These are phyloP conservation scores for Ormyrus thymus DNA, from an alignment of 2,888 invertebrate genomes.

Conservation along the genomic window DNA sequence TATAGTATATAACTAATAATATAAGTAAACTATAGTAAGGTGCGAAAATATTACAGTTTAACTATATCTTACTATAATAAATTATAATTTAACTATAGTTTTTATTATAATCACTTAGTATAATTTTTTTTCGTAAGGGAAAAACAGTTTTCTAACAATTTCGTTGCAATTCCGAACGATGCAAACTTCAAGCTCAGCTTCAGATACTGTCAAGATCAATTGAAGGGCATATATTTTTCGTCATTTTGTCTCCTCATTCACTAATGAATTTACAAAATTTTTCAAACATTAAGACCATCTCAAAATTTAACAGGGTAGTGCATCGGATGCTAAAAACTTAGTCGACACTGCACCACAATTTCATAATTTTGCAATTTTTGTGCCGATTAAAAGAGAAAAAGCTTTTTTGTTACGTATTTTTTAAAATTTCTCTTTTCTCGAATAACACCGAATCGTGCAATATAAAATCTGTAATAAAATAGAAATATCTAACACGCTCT, in stretches of 20 bases:
- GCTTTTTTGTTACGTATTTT: constrained; percentile 34
- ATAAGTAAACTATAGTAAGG: no score
- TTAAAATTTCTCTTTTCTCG: constrained; percentile 50
- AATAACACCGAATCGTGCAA: constrained; percentile 62
- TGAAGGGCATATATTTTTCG: not conserved
- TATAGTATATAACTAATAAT: no score
- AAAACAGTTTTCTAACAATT: no score
- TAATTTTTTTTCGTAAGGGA: no score
- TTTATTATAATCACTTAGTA: no score
- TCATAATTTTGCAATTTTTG: constrained; percentile 21
- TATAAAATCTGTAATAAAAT: constrained; percentile 69
- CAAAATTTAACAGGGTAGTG: constrained; percentile 26
- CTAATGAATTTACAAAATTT: not conserved
- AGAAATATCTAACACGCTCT: constrained; percentile 65
- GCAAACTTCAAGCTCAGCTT: no score
- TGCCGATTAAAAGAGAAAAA: constrained; percentile 31
- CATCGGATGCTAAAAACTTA: constrained; percentile 29
- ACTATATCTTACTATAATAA: no score
- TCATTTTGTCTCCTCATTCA: not conserved
- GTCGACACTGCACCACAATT: constrained; percentile 17
- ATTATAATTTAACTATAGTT: no score
- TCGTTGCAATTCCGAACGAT: no score
- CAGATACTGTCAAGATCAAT: no score
- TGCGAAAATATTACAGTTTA: no score
- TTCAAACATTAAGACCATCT: not conserved